phyloP scores from a whole-genome alignment of 2,888 invertebrate species.

The Punctoribates punctum region DNA sequence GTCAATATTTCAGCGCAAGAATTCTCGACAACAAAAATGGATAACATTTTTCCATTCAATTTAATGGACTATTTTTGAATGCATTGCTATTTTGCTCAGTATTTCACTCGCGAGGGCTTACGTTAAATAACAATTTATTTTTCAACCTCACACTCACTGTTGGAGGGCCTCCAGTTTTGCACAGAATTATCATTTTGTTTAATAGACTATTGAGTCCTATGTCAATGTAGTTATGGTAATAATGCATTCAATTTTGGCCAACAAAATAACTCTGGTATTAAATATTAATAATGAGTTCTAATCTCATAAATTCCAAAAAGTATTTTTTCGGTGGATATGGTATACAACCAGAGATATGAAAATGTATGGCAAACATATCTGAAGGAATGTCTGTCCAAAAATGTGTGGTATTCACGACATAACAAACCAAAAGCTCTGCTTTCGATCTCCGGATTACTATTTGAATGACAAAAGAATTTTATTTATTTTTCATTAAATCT shows the following conservation, averaged over 20 bases:
- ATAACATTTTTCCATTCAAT: background rate
- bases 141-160: background rate
- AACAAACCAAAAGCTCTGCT: no score
- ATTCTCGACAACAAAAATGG: constrained; percentile 3
- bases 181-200: constrained; percentile 1
- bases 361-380: background rate
- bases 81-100: background rate
- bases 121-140: constrained; percentile 28
- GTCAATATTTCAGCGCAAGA: background rate
- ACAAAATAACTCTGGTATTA: constrained; percentile 6
- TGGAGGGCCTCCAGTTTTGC: background rate
- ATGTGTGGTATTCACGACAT: background rate
- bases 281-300: background rate
- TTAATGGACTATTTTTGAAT: constrained; percentile 10
- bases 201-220: background rate
- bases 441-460: background rate
- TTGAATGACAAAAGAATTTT: constrained; percentile 1
- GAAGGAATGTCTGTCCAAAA: background rate
- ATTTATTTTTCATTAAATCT: background rate
- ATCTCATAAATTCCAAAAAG: background rate
- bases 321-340: background rate
- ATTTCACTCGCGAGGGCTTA: constrained; percentile 6
- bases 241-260: background rate
- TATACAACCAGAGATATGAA: background rate
- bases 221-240: constrained; percentile 16